phyloP scores from a whole-genome alignment of 2,888 invertebrate genomes.

The Epinotia nisella region DNA sequence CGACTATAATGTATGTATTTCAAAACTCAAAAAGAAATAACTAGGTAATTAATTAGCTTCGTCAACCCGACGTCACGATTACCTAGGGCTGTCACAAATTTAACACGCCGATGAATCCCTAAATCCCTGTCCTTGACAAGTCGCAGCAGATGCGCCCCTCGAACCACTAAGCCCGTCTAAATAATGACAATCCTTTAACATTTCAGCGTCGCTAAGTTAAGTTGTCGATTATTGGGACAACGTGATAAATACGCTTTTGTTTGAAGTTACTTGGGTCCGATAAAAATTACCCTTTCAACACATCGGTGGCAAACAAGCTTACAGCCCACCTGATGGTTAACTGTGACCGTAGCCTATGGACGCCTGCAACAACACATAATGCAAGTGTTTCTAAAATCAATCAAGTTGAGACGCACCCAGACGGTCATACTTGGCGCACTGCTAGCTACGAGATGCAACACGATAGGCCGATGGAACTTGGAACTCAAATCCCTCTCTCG shows the following conservation, averaged over 20 bases:
- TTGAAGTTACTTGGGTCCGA: not conserved
- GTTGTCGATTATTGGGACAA: slow-evolving; percentile 26
- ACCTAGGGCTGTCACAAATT: slow-evolving; percentile 38
- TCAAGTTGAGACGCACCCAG: not conserved
- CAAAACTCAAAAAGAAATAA: not conserved
- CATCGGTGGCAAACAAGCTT: not conserved
- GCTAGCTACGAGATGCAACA: not conserved
- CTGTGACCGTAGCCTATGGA: too few species aligned
- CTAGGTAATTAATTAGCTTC: slow-evolving; percentile 10
- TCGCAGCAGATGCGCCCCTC: slow-evolving; percentile 37
- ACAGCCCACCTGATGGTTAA: not conserved
- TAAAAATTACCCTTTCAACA: not conserved
- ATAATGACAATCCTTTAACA: slow-evolving; percentile 43
- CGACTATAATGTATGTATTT: too few species aligned
- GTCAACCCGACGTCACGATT: slow-evolving; percentile 18
- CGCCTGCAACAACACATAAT: too few species aligned
- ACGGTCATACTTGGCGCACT: not conserved
- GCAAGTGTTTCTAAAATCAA: not conserved
- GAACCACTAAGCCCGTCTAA: slow-evolving; percentile 34
- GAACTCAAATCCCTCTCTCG: not conserved
- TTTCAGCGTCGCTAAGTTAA: slow-evolving; percentile 34
- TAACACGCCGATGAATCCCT: slow-evolving; percentile 33
- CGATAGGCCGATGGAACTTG: not conserved
- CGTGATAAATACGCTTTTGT: not conserved
- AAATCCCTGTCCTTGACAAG: slow-evolving; percentile 40